A percentile compares a stretch with the other conserved stretches of the same genome.
These are phyloP conservation scores for Argyresthia albistria DNA, from an alignment of 2,888 invertebrate species.

Conservation along the genomic window DNA sequence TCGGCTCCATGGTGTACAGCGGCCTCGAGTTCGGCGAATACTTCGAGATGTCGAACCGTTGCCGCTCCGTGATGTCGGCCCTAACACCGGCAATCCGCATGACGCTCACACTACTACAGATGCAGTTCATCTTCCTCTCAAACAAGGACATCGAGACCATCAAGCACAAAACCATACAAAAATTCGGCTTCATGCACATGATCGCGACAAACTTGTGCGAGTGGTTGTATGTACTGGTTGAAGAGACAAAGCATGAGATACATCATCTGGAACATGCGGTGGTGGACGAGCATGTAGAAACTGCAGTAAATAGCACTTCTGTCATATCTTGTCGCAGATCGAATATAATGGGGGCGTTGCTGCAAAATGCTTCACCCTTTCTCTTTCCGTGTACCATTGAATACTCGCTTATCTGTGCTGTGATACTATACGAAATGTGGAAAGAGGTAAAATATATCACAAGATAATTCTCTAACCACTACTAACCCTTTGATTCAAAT, in stretches of 20 bases:
- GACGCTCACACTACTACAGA: constrained; percentile 88
- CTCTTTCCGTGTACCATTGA: constrained; percentile 92
- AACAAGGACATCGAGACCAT: constrained; percentile 79
- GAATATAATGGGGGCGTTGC: constrained; percentile 79
- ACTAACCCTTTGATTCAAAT: too few species aligned
- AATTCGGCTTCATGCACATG: constrained; percentile 95
- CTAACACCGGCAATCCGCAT: constrained; percentile 87
- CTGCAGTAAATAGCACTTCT: constrained; percentile 21
- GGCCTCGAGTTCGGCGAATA: constrained; percentile 81
- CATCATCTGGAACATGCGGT: constrained; percentile 75
- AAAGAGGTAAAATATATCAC: constrained; percentile 75
- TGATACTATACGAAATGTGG: constrained; percentile 93
- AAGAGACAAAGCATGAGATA: constrained; percentile 91
- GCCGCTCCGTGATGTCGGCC: constrained; percentile 77
- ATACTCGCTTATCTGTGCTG: constrained; percentile 92
- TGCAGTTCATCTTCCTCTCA: constrained; percentile 95
- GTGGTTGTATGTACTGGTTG: constrained; percentile 90
- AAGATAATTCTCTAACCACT: constrained; percentile 11
- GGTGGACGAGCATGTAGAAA: constrained; percentile 17
- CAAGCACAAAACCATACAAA: constrained; percentile 78
- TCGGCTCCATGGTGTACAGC: constrained; percentile 81
- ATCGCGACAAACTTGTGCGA: constrained; percentile 94
- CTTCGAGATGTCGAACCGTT: constrained; percentile 79
- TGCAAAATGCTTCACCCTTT: constrained; percentile 82
- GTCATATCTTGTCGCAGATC: constrained; percentile 66